Conservation (phyloP, 2,797 vertebrate species). For the Danio albolineatus region DNA sequence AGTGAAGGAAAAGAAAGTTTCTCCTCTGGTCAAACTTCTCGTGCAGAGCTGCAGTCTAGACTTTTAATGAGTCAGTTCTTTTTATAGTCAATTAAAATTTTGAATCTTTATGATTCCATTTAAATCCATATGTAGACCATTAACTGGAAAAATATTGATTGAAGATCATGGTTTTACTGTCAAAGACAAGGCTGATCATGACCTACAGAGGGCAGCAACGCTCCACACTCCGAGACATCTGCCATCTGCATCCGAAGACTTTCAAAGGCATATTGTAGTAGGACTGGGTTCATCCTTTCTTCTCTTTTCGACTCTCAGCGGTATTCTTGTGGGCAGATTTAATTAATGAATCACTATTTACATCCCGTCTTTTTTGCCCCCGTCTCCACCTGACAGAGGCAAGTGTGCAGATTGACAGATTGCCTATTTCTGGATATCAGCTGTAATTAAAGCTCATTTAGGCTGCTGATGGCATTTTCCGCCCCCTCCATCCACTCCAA, state of each 20-base stretch:
- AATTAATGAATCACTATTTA: slow-evolving; percentile 66
- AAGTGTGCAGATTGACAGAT: slow-evolving; percentile 78
- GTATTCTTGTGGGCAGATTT: slow-evolving; percentile 55
- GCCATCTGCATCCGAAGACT: background rate
- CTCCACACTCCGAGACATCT: slow-evolving; percentile 58
- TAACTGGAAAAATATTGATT: background rate
- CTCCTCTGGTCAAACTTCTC: too few relatives aligned
- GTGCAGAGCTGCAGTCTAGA: too few relatives aligned
- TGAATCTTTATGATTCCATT: background rate
- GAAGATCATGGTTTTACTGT: background rate
- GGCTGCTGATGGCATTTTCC: slow-evolving; percentile 77
- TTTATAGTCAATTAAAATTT: background rate
- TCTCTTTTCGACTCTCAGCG: slow-evolving; percentile 41
- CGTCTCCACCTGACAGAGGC: slow-evolving; percentile 51
- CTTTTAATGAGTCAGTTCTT: too few relatives aligned
- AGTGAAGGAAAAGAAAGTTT: too few relatives aligned
- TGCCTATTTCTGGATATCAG: slow-evolving; percentile 74
- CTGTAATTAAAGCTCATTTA: slow-evolving; percentile 82
- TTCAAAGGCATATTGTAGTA: slow-evolving; percentile 22
- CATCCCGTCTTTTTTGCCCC: slow-evolving; percentile 34
- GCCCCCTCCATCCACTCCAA: slow-evolving; percentile 69
- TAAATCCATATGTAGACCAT: background rate
- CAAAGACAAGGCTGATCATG: slow-evolving; percentile 46
- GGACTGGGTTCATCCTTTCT: background rate
- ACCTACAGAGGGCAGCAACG: slow-evolving; percentile 78